Percentiles rank a stretch among this genome's conserved stretches.
phyloP scores from a whole-genome alignment of 92 coral and sea anemone genomes.

The Palythoa heliodiscus region DNA sequence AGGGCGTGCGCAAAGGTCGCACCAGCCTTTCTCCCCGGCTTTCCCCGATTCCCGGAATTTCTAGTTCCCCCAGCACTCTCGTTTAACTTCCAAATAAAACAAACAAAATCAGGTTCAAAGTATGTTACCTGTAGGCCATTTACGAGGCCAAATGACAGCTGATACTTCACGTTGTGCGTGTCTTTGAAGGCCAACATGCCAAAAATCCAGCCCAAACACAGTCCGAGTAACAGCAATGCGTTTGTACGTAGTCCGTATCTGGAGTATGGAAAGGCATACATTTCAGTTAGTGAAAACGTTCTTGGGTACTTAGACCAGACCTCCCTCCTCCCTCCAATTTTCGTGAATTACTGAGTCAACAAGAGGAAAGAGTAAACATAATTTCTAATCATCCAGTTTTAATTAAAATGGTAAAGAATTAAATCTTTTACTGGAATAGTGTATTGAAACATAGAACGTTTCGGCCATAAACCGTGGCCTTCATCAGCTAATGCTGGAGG shows the following conservation, averaged over 20 bases:
- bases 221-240: slow-evolving; percentile 71
- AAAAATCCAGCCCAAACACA: slow-evolving; percentile 82
- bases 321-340: neutral
- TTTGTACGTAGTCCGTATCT: slow-evolving; percentile 85
- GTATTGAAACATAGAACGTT: no score
- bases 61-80: neutral
- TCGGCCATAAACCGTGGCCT: no score
- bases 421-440: no score
- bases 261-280: no score
- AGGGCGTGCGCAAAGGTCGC: no score
- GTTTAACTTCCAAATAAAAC: neutral
- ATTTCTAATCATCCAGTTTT: no score
- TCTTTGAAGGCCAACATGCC: slow-evolving; percentile 71
- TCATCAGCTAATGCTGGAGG: no score
- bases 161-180: slow-evolving; percentile 58
- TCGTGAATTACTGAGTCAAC: no score
- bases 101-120: neutral
- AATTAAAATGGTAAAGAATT: no score
- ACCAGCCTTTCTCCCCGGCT: no score
- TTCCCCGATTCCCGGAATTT: no score
- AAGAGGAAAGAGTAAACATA: no score
- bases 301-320: neutral
- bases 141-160: slow-evolving; percentile 74
- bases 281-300: neutral
- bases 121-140: slow-evolving; percentile 77